Percentiles rank a stretch among this genome's conserved stretches.
Conservation (phyloP, 92 coral and sea anemone genomes). For the Paragorgia papillata region DNA sequence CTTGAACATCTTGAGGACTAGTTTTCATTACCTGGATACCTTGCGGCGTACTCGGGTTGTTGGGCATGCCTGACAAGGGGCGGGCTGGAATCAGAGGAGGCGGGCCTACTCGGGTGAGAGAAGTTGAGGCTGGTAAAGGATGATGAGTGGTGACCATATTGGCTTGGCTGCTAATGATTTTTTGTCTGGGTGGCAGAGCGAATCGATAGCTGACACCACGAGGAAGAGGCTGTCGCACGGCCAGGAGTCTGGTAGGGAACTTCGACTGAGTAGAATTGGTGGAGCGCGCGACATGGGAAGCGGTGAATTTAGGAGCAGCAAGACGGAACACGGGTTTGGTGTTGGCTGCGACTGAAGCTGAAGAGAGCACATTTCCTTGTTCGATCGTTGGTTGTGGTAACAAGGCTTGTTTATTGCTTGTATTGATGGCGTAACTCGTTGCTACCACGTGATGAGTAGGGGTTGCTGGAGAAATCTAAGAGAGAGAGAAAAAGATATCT, state of each 20-base stretch:
- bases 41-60: neutral
- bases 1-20: neutral
- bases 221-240: constrained; percentile 1
- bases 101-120: constrained; percentile 20
- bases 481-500: no score
- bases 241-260: constrained; percentile 4
- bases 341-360: no score
- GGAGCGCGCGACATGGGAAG: neutral
- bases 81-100: constrained; percentile 46
- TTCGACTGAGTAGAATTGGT: neutral
- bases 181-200: neutral
- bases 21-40: neutral
- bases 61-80: constrained; percentile 17
- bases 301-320: constrained; percentile 18
- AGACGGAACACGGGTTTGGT: constrained; percentile 20
- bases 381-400: neutral
- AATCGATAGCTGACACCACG: neutral
- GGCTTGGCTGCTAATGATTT: neutral
- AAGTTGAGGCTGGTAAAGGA: constrained; percentile 11
- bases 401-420: constrained; percentile 12
- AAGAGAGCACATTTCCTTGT: neutral
- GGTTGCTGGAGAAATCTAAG: constrained; percentile 29
- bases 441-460: constrained; percentile 45
- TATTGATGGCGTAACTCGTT: neutral
- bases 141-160: neutral